These are phyloP conservation scores for Penaeus monodon DNA, from an alignment of 2,888 invertebrate species.

Conservation along the genomic window DNA sequence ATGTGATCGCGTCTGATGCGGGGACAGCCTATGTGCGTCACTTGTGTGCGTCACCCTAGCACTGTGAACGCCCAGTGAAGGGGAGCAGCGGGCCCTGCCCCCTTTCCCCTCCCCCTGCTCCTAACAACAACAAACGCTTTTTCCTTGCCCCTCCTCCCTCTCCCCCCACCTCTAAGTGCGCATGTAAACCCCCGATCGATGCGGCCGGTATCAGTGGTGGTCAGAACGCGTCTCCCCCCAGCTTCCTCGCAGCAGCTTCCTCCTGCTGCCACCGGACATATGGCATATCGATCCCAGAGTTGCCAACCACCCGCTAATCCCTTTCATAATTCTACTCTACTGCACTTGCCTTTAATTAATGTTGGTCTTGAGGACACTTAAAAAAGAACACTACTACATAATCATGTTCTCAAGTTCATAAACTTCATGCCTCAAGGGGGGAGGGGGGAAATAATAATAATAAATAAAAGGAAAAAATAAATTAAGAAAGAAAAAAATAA, in stretches of 20 bases:
- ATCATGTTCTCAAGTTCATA: too few relatives aligned
- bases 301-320: conserved; percentile 24
- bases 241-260: conserved; percentile 47
- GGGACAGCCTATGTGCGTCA: conserved; percentile 61
- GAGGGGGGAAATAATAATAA: too few relatives aligned
- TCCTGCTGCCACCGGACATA: conserved; percentile 53
- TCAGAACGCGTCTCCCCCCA: conserved; percentile 59
- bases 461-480: too few relatives aligned
- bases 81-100: conserved; percentile 56
- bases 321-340: not conserved
- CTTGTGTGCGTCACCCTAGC: conserved; percentile 61
- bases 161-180: conserved; percentile 59
- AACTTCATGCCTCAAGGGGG: too few relatives aligned
- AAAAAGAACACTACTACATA: too few relatives aligned
- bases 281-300: conserved; percentile 58
- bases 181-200: conserved; percentile 63
- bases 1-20: conserved; percentile 48
- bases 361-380: conserved; percentile 2
- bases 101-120: conserved; percentile 48
- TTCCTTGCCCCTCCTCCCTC: conserved; percentile 56
- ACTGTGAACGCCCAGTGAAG: conserved; percentile 59
- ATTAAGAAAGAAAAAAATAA: too few relatives aligned
- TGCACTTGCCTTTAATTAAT: not conserved
- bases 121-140: conserved; percentile 62
- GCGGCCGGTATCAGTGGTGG: conserved; percentile 60